Base-by-base conservation (phyloP, 2,888 invertebrate species). In the Leptopilina drosophilae region DNA sequence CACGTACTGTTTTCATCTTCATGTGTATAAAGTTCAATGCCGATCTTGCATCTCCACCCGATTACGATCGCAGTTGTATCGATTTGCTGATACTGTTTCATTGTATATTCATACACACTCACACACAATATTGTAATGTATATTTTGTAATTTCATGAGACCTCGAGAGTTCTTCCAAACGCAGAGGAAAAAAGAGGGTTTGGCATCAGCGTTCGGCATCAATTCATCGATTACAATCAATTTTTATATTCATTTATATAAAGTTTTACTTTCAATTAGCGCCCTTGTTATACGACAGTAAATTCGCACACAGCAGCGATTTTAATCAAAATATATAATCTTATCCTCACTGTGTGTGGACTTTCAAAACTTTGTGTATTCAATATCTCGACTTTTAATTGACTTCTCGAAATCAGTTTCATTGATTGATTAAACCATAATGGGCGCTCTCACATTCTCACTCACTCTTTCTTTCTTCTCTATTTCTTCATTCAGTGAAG, bases 251-350 rank as follows among this genome's bases (percentile, higher is more conserved):
- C 84, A 83, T 86, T 86, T 84, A 80, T 84, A 77, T 82, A 49
- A 49, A 80, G 83, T 82, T 86, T 88, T 87, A 84, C 84, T 87
- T 85, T 88, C 87, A 88, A 88, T 88, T 89, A 88, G 84, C 87
- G 85, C 84, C 86, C 84, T 78, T 78, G 85, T 84, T 83, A 42
- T 42, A 86, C 85, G 49, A 11, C 49, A 11, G 49, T 11, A 84
- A 87, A 85, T 87, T 87, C 83, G 84, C 7, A 42, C 42, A 33
- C 33, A 33, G 33, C 33, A 33, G 46, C 7, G 49, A 69, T 69
- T 69, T 12, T 49, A 69, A 69, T 69, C 69, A 49, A 67, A 67
- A 46, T 6, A 46, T 46, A 46, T 46, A 46, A 9, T 9, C 9
- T 9, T 46, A 46, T 67, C 5, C 15, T 42, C 46, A n/a, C 49